phyloP scores from a whole-genome alignment of 2,113 vertebrate genomes.

The Puntigrus tetrazona region DNA sequence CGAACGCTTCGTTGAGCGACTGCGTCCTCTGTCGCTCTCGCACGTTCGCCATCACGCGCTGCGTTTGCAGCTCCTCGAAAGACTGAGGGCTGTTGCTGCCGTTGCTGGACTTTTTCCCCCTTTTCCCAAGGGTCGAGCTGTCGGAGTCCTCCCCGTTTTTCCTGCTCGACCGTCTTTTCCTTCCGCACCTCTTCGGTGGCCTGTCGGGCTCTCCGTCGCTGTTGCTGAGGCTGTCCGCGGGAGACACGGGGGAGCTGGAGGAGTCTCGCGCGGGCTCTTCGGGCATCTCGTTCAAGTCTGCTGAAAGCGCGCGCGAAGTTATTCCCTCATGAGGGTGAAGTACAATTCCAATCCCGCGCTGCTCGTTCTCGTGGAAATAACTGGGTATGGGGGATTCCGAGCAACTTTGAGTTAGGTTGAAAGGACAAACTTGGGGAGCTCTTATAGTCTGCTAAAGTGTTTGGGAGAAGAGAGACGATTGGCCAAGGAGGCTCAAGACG shows the following conservation, averaged over 20 bases:
- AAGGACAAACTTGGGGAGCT: conserved; percentile 75
- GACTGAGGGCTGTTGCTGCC: conserved; percentile 86
- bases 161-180: conserved; percentile 84
- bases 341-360: conserved; percentile 3
- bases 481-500: conserved; percentile 81
- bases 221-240: conserved; percentile 93
- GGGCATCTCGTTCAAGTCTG: conserved; percentile 51
- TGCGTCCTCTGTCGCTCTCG: conserved; percentile 95
- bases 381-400: conserved; percentile 41
- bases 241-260: conserved; percentile 86
- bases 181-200: conserved; percentile 79
- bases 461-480: conserved; percentile 86
- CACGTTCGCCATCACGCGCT: conserved; percentile 97
- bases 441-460: conserved; percentile 90
- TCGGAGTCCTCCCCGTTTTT: conserved; percentile 85
- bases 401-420: conserved; percentile 69
- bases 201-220: conserved; percentile 93
- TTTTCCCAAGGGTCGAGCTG: conserved; percentile 84
- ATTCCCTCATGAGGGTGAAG: conserved; percentile 40
- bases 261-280: conserved; percentile 80
- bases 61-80: conserved; percentile 92
- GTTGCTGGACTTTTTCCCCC: conserved; percentile 84
- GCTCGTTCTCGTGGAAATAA: neutral
- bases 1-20: conserved; percentile 96
- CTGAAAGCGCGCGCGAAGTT: conserved; percentile 25